Base-by-base conservation (phyloP, 1,140 invertebrate genomes). In the Conus ventricosus region DNA sequence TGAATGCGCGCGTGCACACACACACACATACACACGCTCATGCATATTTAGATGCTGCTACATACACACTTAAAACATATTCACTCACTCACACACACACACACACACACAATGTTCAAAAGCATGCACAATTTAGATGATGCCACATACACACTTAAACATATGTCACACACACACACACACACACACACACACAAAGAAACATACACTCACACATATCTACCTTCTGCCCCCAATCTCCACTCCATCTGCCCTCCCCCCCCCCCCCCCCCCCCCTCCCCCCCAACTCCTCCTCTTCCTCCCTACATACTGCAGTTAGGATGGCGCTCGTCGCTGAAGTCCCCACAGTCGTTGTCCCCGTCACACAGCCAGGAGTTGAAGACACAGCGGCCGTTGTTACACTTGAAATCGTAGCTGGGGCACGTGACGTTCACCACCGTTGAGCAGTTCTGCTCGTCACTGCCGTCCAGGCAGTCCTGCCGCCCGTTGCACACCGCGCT, bases 351-450 rank as follows among this genome's bases (percentile, higher is more conserved):
- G 71, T 91, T 78, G 60, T 92, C 91, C 39, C 85, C 81, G 57
- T 92, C 91, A 86, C 91, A 92, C 54, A 54, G 27, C 91, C 90
- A 91, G 11, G 78, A 76, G 1, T 39, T n/a, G 13, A 90, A 84
- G 25, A 94, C 92, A 90, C 94, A 94, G 5, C 86, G 86, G 7
- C 90, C 76, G 85, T 97, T 97, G 91, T 97, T 97, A 95, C 98
- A 99, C 25, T 98, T 96, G 96, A 98, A 99, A 94, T 99, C 98
- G 91, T 97, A 98, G 0, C 97, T 6, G 4, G 60, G 25, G 87
- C 89, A 90, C 23, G 67, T 71, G 67, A 20, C 15, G 87, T 71
- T 87, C 63, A 27, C n/a, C 39, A 39, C 39, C 39, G 39, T 1
- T 15, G 27, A 63, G 84, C 91, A 92, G 75, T 88, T 85, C 1